Evolutionary conservation across 2,888 invertebrate genomes (phyloP).

Genomic region (Zygogramma bicolorata): DNA sequence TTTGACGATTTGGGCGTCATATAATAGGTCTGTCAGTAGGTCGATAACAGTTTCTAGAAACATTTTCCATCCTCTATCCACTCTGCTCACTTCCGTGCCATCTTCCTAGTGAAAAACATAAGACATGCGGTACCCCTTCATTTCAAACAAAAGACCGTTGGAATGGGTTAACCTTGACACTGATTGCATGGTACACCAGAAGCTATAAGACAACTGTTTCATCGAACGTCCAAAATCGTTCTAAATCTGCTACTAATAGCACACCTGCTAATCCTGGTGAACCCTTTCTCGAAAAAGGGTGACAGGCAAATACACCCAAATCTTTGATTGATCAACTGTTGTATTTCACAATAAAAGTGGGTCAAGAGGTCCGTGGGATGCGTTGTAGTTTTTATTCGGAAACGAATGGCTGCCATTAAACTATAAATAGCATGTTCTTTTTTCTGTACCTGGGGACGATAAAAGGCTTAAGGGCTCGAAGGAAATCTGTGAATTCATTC

Average conservation of each 20-base stretch:
- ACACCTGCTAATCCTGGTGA: slow-evolving; percentile 39
- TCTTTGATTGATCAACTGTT: slow-evolving; percentile 43
- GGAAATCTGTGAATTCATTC: no score
- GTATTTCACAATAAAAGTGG: slow-evolving; percentile 32
- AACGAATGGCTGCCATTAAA: no score
- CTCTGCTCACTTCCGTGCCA: no score
- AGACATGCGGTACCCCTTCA: no score
- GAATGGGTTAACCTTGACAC: not conserved
- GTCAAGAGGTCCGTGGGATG: slow-evolving; percentile 31
- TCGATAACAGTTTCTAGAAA: no score
- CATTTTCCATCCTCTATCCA: no score
- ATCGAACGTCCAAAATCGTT: slow-evolving; percentile 7
- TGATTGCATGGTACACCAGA: not conserved
- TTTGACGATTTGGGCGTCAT: no score
- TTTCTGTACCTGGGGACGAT: no score
- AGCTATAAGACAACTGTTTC: slow-evolving; percentile 20
- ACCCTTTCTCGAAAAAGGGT: slow-evolving; percentile 48
- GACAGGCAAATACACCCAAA: slow-evolving; percentile 48
- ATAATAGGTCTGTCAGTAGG: no score
- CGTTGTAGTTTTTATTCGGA: slow-evolving; percentile 4
- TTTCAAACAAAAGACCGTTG: not conserved
- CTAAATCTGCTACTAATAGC: slow-evolving; percentile 26
- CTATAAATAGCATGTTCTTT: no score
- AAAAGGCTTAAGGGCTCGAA: no score
- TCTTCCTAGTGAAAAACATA: no score